Evolutionary conservation across 2,888 invertebrate species (phyloP).

Genomic region (Thymelicus lineola): DNA sequence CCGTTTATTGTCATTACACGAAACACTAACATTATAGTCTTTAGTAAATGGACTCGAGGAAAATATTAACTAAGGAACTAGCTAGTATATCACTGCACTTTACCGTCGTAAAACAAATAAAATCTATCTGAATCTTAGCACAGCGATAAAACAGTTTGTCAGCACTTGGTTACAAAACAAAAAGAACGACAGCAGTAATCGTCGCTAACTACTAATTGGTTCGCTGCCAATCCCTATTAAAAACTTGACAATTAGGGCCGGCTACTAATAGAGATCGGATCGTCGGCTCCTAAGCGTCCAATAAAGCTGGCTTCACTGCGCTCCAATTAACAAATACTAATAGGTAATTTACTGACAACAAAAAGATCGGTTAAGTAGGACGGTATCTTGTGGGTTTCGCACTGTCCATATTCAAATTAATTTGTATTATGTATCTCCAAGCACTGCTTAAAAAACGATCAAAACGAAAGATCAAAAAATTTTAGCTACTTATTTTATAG

Average conservation of each 20-base stretch:
- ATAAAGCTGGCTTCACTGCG: constrained; percentile 8
- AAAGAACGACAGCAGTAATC: constrained; percentile 9
- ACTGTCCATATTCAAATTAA: no score
- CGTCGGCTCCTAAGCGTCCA: constrained; percentile 25
- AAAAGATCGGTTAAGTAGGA: background rate
- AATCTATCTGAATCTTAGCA: background rate
- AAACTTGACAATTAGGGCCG: constrained; percentile 34
- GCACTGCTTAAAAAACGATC: no score
- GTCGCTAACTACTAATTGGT: constrained; percentile 34
- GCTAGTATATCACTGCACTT: no score
- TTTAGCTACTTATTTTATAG: no score
- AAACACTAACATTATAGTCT: no score
- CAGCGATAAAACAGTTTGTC: background rate
- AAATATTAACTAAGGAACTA: no score
- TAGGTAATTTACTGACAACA: background rate
- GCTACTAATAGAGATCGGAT: constrained; percentile 32
- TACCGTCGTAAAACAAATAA: background rate
- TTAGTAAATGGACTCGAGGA: no score
- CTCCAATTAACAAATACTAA: constrained; percentile 16
- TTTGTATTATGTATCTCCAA: no score
- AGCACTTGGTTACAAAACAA: background rate
- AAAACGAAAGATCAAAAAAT: no score
- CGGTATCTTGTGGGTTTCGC: no score
- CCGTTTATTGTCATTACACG: no score
- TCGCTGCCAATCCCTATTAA: constrained; percentile 35